Base-by-base conservation (phyloP, 30 jellyfish, hydroid and myxozoan genomes). In the Turritopsis dohrnii region DNA sequence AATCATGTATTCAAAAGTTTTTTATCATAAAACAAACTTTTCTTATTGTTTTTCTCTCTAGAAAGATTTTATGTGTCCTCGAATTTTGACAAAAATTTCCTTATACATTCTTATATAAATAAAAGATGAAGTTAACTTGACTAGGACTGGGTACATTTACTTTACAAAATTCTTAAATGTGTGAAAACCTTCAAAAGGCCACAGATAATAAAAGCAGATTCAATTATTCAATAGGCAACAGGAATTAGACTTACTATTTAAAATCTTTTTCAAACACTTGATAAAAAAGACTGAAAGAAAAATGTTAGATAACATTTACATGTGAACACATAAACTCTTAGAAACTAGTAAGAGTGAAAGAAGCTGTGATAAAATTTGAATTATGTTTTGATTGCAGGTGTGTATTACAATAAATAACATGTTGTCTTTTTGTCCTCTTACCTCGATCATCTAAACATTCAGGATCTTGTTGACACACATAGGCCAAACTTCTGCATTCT, bases 401-500 rank as follows among this genome's bases (percentile, higher is more conserved):
- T n/a, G 60, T 3, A 41, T 41, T 41, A 41, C 13, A 3, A 41
- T 41, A 41, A 69, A 1, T 9, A 69, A 69, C 8, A 7, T 69
- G 16, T n/a, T n/a, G 8, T n/a, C 28, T 7, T 69, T 21, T 1
- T 69, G n/a, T n/a, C n/a, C n/a, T 69, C 4, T 69, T 27, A 69
- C 77, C 77, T 69, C 19, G 28, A 69, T 69, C 77, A 19, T 69
- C 77, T 9, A 69, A 23, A 69, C 77, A 69, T 21, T 27, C 28
- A 23, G 77, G 23, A 19, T 69, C 77, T 69, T 27, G 28, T 69
- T 19, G 28, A 69, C 77, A 69, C 28, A 69, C 77, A n/a, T 23
- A 69, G 16, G 77, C 77, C 77, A 69, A 69, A n/a, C 31, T 69
- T 69, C 8, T 27, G 77, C 77, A 69, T 69, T 69, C 77, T 69